These are phyloP conservation scores for Thamnaconus septentrionalis DNA, from an alignment of 2,113 vertebrate species.

Conservation along the genomic window DNA sequence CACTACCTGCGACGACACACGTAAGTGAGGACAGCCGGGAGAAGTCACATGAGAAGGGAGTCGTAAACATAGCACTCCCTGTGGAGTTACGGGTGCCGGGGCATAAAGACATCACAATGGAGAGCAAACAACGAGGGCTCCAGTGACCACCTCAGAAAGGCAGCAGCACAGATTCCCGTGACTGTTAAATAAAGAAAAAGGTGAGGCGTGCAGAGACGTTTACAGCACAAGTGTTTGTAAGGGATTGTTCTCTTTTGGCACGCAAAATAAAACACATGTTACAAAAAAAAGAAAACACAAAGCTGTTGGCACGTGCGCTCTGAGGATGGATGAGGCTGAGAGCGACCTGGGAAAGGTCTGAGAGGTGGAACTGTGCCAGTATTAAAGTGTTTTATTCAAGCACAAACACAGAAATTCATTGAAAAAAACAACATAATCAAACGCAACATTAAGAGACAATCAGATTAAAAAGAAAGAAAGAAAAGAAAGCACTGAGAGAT, in stretches of 20 bases:
- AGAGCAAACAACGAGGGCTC: constrained; percentile 33
- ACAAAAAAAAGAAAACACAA: too few species aligned
- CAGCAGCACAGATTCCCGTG: constrained; percentile 25
- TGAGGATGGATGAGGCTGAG: too few species aligned
- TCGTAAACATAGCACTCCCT: constrained; percentile 46
- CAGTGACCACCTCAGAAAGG: constrained; percentile 41
- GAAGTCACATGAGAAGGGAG: constrained; percentile 28
- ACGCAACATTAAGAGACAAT: too few species aligned
- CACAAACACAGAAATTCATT: too few species aligned
- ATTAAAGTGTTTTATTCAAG: not conserved
- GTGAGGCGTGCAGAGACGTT: constrained; percentile 11
- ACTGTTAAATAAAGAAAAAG: constrained; percentile 14
- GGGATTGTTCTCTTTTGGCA: constrained; percentile 4
- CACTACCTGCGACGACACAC: constrained; percentile 9
- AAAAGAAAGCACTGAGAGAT: too few species aligned
- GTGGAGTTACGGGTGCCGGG: constrained; percentile 34
- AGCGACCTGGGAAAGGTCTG: too few species aligned
- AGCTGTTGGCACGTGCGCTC: too few species aligned
- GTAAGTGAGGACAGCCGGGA: not conserved
- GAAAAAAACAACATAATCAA: too few species aligned
- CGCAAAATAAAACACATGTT: not conserved
- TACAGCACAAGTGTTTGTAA: constrained; percentile 11
- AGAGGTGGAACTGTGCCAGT: not conserved
- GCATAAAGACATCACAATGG: constrained; percentile 44
- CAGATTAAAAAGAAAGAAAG: too few species aligned